Base-by-base conservation (phyloP, 2,888 invertebrate genomes). In the Agrilus mali region DNA sequence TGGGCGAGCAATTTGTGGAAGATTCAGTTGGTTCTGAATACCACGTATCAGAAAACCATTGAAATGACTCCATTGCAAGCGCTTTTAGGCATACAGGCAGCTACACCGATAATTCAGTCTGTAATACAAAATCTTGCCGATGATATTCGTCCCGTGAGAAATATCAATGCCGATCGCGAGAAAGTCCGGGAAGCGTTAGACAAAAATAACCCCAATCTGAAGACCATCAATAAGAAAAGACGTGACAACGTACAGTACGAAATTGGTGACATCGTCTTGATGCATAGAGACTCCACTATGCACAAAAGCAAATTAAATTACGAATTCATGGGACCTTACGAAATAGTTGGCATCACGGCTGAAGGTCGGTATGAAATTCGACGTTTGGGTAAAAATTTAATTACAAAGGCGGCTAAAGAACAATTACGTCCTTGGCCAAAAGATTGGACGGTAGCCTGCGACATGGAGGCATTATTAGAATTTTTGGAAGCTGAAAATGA, bases 231-330 rank as follows among this genome's bases (percentile, higher is more conserved):
- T 31, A 17, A 22, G 17, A 50, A 46, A 31, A 41, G 49, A 35
- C 45, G 48, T 34, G 47, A 50, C 36, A 50, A 20, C 17, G 33
- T 47, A 1, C 14, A 46, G 33, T 48, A 33, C 34, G 13, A 39
- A 13, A 33, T 37, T 14, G 53, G 52, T 32, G 49, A 51, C 38
- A 49, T 53, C 44, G 52, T 54, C 7, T 36, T 54, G 8, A 41
- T 52, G 39, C 52, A 54, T 43, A 43, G 51, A 13, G 53, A 45
- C 17, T 47, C 47, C n/a, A 42, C 52, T 36, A 49, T 53, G 47
- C 50, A 51, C 35, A 41, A 41, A 2, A 50, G 50, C 34, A 52
- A 52, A 40, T 45, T 33, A 32, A 43, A 51, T 15, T 53, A 45
- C 37, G 52, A 53, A 39, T 51, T 48, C 36, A 15, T 53, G 41